Conservation (phyloP, 2,797 vertebrate species). For the Semotilus atromaculatus region DNA sequence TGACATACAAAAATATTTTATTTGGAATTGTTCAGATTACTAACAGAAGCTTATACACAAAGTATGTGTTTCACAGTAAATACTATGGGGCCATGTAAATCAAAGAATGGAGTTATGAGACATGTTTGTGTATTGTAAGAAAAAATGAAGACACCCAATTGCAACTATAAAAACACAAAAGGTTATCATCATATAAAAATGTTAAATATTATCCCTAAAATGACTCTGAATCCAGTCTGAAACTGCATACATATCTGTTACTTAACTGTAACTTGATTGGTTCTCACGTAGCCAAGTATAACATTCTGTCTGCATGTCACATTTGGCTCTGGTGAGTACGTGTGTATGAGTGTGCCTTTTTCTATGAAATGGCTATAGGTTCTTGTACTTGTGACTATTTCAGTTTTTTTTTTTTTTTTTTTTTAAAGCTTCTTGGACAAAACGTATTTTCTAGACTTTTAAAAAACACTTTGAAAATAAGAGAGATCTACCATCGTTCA, state of each 20-base stretch:
- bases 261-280: not conserved
- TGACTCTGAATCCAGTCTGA: not conserved
- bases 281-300: conserved; percentile 22
- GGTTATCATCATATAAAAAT: not conserved
- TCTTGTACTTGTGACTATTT: not conserved
- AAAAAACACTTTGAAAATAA: not conserved
- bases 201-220: not conserved
- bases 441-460: not conserved
- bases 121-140: not conserved
- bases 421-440: not conserved
- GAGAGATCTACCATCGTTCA: not conserved
- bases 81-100: conserved; percentile 33
- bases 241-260: conserved; percentile 19
- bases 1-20: conserved; percentile 72
- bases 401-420: not conserved
- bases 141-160: not conserved
- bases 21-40: conserved; percentile 63
- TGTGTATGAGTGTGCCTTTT: not conserved
- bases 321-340: conserved; percentile 21
- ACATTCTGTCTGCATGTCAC: conserved; percentile 33
- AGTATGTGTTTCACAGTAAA: conserved; percentile 69
- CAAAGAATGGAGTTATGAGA: not conserved
- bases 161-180: not conserved
- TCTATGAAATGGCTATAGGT: not conserved
- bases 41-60: conserved; percentile 63